Percentiles rank a stretch among this genome's conserved stretches.
Conservation (phyloP, 2,113 vertebrate species). For the Saguinus midas region DNA sequence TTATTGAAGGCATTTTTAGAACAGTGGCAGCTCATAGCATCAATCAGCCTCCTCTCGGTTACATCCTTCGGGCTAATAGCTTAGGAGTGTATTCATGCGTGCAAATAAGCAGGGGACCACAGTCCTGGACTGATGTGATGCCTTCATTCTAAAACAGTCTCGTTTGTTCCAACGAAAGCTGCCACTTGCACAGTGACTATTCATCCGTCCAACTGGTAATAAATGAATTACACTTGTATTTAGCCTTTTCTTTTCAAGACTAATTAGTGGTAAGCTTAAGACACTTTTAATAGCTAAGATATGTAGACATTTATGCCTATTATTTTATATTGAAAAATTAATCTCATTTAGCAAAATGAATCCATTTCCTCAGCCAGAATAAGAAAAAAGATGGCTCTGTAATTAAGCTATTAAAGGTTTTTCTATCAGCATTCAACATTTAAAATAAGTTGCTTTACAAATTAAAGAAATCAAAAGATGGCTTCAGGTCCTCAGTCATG, state of each 20-base stretch:
- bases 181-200: background rate
- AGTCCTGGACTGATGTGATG: accelerated
- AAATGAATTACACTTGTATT: slow-evolving; percentile 51
- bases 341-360: slow-evolving; percentile 38
- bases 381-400: slow-evolving; percentile 21
- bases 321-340: background rate
- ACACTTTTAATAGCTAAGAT: background rate
- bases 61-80: background rate
- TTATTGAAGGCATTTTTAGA: background rate
- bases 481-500: background rate
- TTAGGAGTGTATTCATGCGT: background rate
- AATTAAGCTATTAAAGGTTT: slow-evolving; percentile 1
- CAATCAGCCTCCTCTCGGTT: background rate
- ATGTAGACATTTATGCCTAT: background rate
- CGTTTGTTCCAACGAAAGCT: slow-evolving; percentile 29
- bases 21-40: background rate
- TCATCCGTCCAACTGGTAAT: slow-evolving; percentile 3
- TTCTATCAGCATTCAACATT: slow-evolving; percentile 5
- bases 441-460: slow-evolving; percentile 49
- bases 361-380: background rate
- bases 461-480: slow-evolving; percentile 6
- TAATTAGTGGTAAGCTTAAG: slow-evolving; percentile 20
- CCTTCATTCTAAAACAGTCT: background rate
- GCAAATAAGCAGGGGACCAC: background rate
- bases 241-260: background rate